Base-by-base conservation (phyloP, 1,140 invertebrate genomes). In the Chionoecetes opilio region DNA sequence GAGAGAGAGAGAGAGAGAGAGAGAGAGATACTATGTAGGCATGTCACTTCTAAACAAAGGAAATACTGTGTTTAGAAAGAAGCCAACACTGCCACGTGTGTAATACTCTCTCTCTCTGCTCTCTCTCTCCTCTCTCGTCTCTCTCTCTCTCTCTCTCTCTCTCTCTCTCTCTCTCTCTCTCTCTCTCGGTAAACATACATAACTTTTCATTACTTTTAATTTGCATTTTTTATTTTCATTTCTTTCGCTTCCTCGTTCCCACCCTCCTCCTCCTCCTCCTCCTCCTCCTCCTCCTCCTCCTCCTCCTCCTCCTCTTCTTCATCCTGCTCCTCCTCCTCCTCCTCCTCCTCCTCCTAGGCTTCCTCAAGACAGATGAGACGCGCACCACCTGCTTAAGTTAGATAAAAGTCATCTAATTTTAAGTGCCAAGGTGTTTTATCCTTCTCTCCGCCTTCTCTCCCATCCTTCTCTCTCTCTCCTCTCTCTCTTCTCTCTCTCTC, bases 1-100 rank as follows among this genome's bases (percentile, higher is more conserved):
- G 85, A 87, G 85, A 87, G 85, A 87, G 85, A 87, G 85, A 38
- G 85, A 87, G 85, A 87, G 85, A 87, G 85, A 87, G 63, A 75
- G 63, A 75, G 85, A 87, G 85, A 87, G 85, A 87, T 29, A 87
- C 31, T 2, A 38, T 37, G n/a, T 21, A 29, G 63, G n/a, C 63
- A 75, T 75, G 63, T n/a, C 53, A 75, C 63, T 75, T n/a, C 21
- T 75, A 75, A 75, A 75, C 63, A 75, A 26, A 75, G 63, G 63
- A 75, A n/a, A 75, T 21, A 75, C 63, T 75, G 63, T 75, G 21
- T 75, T 75, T 75, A 75, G 63, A 75, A 75, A 75, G 63, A 75
- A 17, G n/a, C 26, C 11, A 75, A 17, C 85, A 8, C 29, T 86
- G 32, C 9, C 8, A 34, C 35, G 85, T 86, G 31, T 86, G n/a